Conservation (phyloP, 2,797 vertebrate species). For the Sphaeramia orbicularis region DNA sequence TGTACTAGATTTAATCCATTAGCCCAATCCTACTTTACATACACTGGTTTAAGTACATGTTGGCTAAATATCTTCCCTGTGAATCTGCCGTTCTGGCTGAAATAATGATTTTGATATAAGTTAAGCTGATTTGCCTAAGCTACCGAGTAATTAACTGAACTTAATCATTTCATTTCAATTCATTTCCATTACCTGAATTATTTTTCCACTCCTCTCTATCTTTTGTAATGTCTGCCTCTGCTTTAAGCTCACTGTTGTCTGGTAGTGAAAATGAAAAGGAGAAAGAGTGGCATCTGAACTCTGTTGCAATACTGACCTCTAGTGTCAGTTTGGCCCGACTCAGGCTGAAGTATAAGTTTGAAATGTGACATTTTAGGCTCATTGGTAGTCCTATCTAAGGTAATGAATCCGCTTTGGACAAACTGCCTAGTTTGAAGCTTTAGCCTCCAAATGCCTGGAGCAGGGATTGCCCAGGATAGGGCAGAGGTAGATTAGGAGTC, state of each 20-base stretch:
- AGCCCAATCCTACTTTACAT: slow-evolving; percentile 68
- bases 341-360: slow-evolving; percentile 38
- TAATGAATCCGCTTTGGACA: slow-evolving; percentile 84
- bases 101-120: slow-evolving; percentile 81
- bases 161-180: slow-evolving; percentile 85
- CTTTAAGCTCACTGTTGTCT: slow-evolving; percentile 56
- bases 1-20: slow-evolving; percentile 68
- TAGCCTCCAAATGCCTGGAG: slow-evolving; percentile 75
- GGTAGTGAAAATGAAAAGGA: background rate
- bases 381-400: slow-evolving; percentile 74
- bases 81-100: slow-evolving; percentile 70
- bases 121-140: slow-evolving; percentile 83
- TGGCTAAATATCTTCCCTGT: slow-evolving; percentile 73
- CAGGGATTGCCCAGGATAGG: slow-evolving; percentile 81
- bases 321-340: slow-evolving; percentile 80
- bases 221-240: slow-evolving; percentile 67
- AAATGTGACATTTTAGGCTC: slow-evolving; percentile 74
- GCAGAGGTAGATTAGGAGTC: slow-evolving; percentile 84
- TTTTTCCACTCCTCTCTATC: slow-evolving; percentile 61
- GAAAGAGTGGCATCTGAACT: slow-evolving; percentile 74
- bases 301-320: slow-evolving; percentile 97
- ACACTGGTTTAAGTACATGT: slow-evolving; percentile 71
- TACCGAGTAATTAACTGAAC: slow-evolving; percentile 81
- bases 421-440: slow-evolving; percentile 78
- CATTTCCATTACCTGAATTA: slow-evolving; percentile 81